phyloP scores from a whole-genome alignment of 2,888 invertebrate species.

The Stenoptilia bipunctidactyla region DNA sequence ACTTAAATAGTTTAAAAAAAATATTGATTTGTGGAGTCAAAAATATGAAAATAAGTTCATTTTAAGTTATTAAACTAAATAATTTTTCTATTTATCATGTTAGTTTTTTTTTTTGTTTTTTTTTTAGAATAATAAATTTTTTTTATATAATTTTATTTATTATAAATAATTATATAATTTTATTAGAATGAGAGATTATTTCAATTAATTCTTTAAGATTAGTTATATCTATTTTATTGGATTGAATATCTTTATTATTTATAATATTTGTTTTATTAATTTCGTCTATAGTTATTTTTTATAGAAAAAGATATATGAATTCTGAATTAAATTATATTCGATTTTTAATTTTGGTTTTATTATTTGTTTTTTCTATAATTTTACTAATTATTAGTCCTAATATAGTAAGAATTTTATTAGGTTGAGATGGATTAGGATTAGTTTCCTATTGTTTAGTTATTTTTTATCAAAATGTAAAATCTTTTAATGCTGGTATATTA shows the following conservation, averaged over 20 bases:
- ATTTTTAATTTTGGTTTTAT: slow-evolving; percentile 74
- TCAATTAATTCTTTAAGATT: slow-evolving; percentile 56
- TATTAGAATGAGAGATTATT: slow-evolving; percentile 71
- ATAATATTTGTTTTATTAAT: slow-evolving; percentile 75
- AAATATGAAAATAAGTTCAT: slow-evolving; percentile 60
- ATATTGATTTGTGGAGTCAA: slow-evolving; percentile 77
- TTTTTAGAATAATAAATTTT: slow-evolving; percentile 48
- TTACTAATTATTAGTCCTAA: slow-evolving; percentile 78
- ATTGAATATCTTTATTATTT: slow-evolving; percentile 76
- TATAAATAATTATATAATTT: slow-evolving; percentile 46
- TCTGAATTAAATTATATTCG: slow-evolving; percentile 70
- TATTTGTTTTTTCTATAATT: slow-evolving; percentile 77
- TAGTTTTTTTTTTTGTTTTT: slow-evolving; percentile 60
- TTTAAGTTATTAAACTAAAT: slow-evolving; percentile 54
- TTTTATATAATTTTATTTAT: slow-evolving; percentile 54
- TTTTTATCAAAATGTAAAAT: slow-evolving; percentile 78
- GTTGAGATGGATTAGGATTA: slow-evolving; percentile 81
- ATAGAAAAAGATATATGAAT: slow-evolving; percentile 74
- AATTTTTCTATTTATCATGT: slow-evolving; percentile 64
- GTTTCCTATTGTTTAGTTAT: slow-evolving; percentile 80
- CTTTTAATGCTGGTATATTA: slow-evolving; percentile 78
- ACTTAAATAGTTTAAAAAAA: slow-evolving; percentile 77
- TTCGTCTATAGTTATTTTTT: slow-evolving; percentile 75
- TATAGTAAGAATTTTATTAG: slow-evolving; percentile 78
- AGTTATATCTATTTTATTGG: slow-evolving; percentile 70